These are phyloP conservation scores for Trichogramma pretiosum DNA, from an alignment of 1,140 invertebrate genomes.

Conservation along the genomic window DNA sequence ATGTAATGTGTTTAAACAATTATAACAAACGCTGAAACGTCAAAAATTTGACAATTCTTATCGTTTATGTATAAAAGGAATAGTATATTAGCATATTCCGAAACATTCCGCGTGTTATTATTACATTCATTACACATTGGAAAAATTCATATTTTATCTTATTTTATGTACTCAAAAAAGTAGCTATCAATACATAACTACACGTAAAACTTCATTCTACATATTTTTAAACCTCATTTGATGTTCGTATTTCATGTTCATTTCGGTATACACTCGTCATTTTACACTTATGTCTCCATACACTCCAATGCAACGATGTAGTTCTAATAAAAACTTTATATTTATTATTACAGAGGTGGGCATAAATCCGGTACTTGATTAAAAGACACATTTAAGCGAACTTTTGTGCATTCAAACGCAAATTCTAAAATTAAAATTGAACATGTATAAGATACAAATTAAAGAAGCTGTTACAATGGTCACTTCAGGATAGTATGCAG, in stretches of 20 bases:
- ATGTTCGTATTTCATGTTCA: too few species aligned
- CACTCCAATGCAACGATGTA: constrained; percentile 26
- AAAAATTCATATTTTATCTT: constrained; percentile 14
- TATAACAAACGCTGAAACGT: constrained; percentile 16
- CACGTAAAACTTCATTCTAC: constrained; percentile 16
- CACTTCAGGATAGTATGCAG: constrained; percentile 1
- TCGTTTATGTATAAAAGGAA: constrained; percentile 13
- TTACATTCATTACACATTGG: too few species aligned
- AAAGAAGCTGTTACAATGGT: constrained; percentile 17
- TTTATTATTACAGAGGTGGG: constrained; percentile 26
- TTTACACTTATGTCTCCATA: constrained; percentile 18
- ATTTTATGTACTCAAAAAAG: constrained; percentile 13
- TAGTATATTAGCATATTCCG: too few species aligned
- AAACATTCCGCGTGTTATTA: constrained; percentile 19
- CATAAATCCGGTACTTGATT: constrained; percentile 5
- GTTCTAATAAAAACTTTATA: constrained; percentile 29
- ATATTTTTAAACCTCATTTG: constrained; percentile 16
- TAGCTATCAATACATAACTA: constrained; percentile 18
- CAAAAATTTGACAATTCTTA: constrained; percentile 11
- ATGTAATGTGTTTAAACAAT: constrained; percentile 17
- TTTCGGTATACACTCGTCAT: constrained; percentile 6
- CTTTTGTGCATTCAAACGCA: constrained; percentile 11
- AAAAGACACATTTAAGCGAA: constrained; percentile 9
- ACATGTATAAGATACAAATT: too few species aligned
- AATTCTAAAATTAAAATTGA: background rate